Base-by-base conservation (phyloP, 2,888 invertebrate species). In the Kuschelorhynchus macadamiae region DNA sequence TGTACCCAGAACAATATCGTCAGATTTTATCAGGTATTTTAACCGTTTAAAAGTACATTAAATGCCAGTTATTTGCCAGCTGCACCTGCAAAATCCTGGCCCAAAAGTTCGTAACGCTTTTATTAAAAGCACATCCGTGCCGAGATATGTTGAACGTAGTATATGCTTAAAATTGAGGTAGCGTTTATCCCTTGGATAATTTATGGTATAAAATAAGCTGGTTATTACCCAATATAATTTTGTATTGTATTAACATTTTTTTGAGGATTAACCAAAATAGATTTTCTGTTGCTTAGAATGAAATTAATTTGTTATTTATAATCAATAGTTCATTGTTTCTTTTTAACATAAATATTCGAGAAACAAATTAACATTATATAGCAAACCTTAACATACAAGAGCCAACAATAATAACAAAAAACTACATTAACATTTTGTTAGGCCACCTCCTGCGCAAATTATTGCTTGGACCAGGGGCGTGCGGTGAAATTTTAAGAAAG, bases 141-240 rank as follows among this genome's bases (percentile, higher is more conserved):
- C 33, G 36, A 46, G 46, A 53, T 32, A 53, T 46, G 52, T 18
- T 32, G 47, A 20, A 30, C 33, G 36, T 16, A 25, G 59, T 36
- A 60, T 50, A 30, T 36, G 44, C 50, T 14, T 50, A 36, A 50
- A 65, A 65, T 57, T 42, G 57, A 50, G 65, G 52, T 47, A 44
- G 52, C 57, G 44, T 65, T 65, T 56, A 64, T 62, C 62, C 42
- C 55, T n/a, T 46, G 52, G 17, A 41, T 46, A 63, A 63, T 63
- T 63, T 63, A 63, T 63, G 56, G 36, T 47, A 47, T 33, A 39
- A 55, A 63, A 63, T 65, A 49, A 57, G 64, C 56, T 16, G 64
- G 65, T 57, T 65, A 65, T 65, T 47, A 47, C 57, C 30, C 50
- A 56, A 65, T 57, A 65, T 56, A 65, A 50, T 39, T 30, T 44